These are phyloP conservation scores for Eudasyphora cyanicolor DNA, from an alignment of 2,888 invertebrate species.

Conservation along the genomic window DNA sequence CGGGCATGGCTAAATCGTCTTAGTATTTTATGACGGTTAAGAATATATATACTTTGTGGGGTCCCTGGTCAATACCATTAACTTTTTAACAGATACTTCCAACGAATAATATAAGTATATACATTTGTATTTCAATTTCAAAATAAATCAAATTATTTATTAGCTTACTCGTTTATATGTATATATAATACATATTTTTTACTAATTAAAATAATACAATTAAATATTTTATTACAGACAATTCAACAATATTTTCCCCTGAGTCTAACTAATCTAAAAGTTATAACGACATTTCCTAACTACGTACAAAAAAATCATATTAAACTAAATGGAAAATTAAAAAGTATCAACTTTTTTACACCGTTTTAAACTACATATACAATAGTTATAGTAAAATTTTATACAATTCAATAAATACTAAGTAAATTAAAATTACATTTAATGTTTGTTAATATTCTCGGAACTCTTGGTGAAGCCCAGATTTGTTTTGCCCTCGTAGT, in stretches of 20 bases:
- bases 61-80: too few relatives aligned
- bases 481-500: slow-evolving; percentile 75
- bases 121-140: too few relatives aligned
- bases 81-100: too few relatives aligned
- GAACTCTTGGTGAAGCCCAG: slow-evolving; percentile 71
- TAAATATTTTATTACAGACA: slow-evolving; percentile 8
- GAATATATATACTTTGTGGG: too few relatives aligned
- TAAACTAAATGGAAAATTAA: neutral
- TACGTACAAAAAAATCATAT: neutral
- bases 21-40: too few relatives aligned
- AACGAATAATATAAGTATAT: too few relatives aligned
- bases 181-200: neutral
- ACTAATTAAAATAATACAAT: neutral
- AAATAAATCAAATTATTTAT: neutral
- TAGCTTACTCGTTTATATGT: neutral
- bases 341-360: neutral
- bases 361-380: neutral
- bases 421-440: slow-evolving; percentile 19
- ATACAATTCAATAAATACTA: slow-evolving; percentile 1
- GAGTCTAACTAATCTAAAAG: slow-evolving; percentile 17
- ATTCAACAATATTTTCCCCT: slow-evolving; percentile 27
- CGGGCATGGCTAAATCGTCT: too few relatives aligned
- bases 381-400: neutral
- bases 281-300: neutral
- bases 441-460: slow-evolving; percentile 65